Percentiles rank a stretch among this genome's conserved stretches.
phyloP scores from a whole-genome alignment of 1,140 invertebrate genomes.

The Stegodyphus mimosarum region DNA sequence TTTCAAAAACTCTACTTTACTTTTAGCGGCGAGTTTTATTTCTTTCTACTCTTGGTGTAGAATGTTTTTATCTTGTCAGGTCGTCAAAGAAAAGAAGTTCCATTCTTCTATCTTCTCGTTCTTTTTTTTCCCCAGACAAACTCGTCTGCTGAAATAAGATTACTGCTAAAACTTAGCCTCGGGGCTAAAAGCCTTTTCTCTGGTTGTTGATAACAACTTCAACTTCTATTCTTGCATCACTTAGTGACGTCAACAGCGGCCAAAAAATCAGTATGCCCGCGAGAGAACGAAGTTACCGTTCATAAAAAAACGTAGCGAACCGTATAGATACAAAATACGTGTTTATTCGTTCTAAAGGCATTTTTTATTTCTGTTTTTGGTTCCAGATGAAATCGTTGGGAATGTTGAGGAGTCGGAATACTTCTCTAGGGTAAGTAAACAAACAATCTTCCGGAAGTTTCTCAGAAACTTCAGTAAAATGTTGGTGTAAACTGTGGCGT shows the following conservation, averaged over 20 bases:
- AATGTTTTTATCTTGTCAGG: slow-evolving; percentile 55
- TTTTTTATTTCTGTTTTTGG: slow-evolving; percentile 10
- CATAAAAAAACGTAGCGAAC: slow-evolving; percentile 4
- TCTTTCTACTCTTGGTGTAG: background rate
- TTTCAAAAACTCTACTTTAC: background rate
- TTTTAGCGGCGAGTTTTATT: background rate
- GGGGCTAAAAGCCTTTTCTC: slow-evolving; percentile 38
- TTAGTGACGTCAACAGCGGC: slow-evolving; percentile 47
- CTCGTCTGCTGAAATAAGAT: slow-evolving; percentile 55
- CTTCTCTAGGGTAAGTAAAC: background rate
- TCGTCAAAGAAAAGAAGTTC: slow-evolving; percentile 33
- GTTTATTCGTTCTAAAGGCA: slow-evolving; percentile 19
- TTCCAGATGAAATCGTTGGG: slow-evolving; percentile 33
- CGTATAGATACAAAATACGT: slow-evolving; percentile 18
- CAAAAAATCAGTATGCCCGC: slow-evolving; percentile 41
- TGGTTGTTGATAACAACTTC: slow-evolving; percentile 53
- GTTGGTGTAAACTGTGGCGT: no score
- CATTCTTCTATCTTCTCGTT: slow-evolving; percentile 21
- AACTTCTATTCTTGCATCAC: slow-evolving; percentile 57
- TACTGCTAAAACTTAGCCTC: slow-evolving; percentile 49
- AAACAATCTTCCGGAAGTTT: background rate
- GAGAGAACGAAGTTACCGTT: slow-evolving; percentile 27
- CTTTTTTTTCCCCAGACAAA: slow-evolving; percentile 30
- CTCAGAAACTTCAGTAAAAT: no score
- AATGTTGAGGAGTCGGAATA: slow-evolving; percentile 7